Evolutionary conservation across 2,797 vertebrate species (phyloP).

Genomic region (Salmo trutta): DNA sequence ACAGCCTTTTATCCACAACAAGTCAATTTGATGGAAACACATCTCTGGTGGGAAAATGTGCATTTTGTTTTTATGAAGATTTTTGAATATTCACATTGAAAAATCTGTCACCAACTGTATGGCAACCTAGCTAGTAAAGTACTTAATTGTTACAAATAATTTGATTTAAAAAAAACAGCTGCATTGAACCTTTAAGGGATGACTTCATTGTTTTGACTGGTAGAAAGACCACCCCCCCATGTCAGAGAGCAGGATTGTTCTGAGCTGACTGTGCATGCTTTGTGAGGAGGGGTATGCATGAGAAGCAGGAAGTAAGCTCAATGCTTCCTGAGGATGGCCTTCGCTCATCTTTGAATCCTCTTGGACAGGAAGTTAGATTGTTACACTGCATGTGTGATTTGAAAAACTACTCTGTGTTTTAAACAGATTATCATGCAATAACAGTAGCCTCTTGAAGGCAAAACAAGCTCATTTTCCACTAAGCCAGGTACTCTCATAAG

Average conservation of each 20-base stretch:
- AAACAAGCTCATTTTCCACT: background rate
- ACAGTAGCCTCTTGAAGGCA: background rate
- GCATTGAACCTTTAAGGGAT: slow-evolving; percentile 28
- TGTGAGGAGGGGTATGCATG: slow-evolving; percentile 46
- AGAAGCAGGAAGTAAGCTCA: slow-evolving; percentile 48
- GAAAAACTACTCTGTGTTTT: background rate
- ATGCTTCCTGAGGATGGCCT: slow-evolving; percentile 37
- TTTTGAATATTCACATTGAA: no score
- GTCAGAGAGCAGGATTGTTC: slow-evolving; percentile 69
- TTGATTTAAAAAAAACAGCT: no score
- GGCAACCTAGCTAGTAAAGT: no score
- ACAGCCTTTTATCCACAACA: no score
- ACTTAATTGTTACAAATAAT: no score
- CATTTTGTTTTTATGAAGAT: no score
- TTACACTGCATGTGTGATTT: background rate
- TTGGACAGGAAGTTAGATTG: slow-evolving; percentile 4
- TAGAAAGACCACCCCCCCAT: background rate
- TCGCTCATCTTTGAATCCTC: slow-evolving; percentile 32
- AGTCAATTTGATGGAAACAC: no score
- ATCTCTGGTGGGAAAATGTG: no score
- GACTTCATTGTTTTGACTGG: slow-evolving; percentile 58
- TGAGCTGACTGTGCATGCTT: slow-evolving; percentile 67
- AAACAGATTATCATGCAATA: background rate
- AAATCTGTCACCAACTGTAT: no score
- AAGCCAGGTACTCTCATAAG: background rate